Evolutionary conservation across 1,140 invertebrate species (phyloP).

Genomic region (Drosophila bipectinata): DNA sequence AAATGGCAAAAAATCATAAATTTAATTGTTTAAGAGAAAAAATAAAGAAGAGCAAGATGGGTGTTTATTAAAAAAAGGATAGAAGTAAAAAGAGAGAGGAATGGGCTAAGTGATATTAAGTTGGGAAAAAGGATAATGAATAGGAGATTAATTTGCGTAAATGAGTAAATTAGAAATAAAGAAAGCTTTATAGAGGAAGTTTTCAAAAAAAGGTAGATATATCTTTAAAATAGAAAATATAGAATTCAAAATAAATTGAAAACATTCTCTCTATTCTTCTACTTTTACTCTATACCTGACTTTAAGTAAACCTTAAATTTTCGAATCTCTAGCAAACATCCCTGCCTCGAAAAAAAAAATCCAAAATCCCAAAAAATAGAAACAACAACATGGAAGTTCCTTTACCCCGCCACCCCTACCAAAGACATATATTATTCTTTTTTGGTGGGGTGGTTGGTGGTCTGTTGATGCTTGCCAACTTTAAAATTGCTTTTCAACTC

Average conservation of each 20-base stretch:
- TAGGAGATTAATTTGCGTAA: slow-evolving; percentile 45
- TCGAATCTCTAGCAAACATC: slow-evolving; percentile 26
- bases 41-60: slow-evolving; percentile 14
- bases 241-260: too few species aligned
- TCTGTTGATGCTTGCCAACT: slow-evolving; percentile 51
- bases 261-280: too few species aligned
- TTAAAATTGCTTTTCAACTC: slow-evolving; percentile 62
- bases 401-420: slow-evolving; percentile 28
- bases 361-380: slow-evolving; percentile 8
- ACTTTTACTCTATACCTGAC: background rate
- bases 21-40: slow-evolving; percentile 37
- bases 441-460: slow-evolving; percentile 14
- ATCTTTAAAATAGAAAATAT: background rate
- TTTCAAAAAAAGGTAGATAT: too few species aligned
- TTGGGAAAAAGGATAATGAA: background rate
- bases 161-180: background rate
- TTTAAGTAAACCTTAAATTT: slow-evolving; percentile 15
- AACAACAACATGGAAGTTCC: slow-evolving; percentile 12
- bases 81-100: background rate
- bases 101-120: background rate
- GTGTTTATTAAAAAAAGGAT: background rate
- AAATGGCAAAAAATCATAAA: slow-evolving; percentile 12
- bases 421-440: slow-evolving; percentile 6
- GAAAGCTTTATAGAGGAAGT: too few species aligned
- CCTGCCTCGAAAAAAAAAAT: background rate